Percentiles rank a stretch among this genome's conserved stretches.
phyloP scores from a whole-genome alignment of 2,113 vertebrate species.

The Bolborhynchus lineola region DNA sequence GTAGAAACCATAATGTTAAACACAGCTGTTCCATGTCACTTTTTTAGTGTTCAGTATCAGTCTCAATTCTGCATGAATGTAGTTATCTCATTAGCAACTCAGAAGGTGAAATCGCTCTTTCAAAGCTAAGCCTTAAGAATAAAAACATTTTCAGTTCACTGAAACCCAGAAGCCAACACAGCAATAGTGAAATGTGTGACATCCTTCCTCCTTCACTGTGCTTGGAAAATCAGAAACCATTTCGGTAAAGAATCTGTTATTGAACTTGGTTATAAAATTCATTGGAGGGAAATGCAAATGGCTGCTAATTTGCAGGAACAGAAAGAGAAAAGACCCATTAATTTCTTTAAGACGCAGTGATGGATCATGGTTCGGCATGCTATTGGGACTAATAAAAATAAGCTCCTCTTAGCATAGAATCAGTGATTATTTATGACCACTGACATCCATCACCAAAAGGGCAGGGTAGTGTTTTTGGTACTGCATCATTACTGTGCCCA shows the following conservation, averaged over 20 bases:
- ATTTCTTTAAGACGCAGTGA: background rate
- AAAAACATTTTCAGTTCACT: background rate
- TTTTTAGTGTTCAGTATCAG: background rate
- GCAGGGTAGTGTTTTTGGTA: background rate
- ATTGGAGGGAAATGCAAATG: background rate
- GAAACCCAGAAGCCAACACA: background rate
- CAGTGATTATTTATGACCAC: background rate
- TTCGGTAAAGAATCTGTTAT: background rate
- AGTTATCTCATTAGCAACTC: background rate
- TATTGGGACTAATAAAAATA: background rate
- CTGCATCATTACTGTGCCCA: background rate
- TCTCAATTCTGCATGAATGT: background rate
- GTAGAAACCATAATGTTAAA: background rate
- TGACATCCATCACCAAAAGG: conserved; percentile 27
- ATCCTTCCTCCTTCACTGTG: background rate
- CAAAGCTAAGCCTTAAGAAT: background rate
- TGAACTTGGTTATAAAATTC: background rate
- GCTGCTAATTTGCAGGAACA: background rate
- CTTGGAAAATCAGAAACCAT: background rate
- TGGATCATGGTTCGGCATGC: background rate
- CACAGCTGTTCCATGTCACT: background rate
- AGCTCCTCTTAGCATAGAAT: background rate
- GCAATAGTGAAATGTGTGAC: background rate
- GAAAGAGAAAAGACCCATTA: background rate
- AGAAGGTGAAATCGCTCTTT: background rate